phyloP scores from a whole-genome alignment of 2,113 vertebrate genomes.

The human (Homo sapiens) region GRCh38 chr13:110031501-110032000 shows the following conservation, averaged over 20 bases:
- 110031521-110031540: not conserved
- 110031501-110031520: not conserved
- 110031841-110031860: not conserved
- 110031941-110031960: not conserved
- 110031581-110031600: too few species aligned
- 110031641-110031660: not conserved
- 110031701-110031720: not conserved
- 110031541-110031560: not conserved
- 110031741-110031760: accelerated
- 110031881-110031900: not conserved
- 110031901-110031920: not conserved
- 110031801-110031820: not conserved
- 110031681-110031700: not conserved
- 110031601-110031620: too few species aligned
- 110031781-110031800: not conserved
- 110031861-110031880: not conserved
- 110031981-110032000: not conserved
- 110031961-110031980: not conserved
- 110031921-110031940: not conserved
- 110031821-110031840: not conserved
- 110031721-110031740: accelerated
- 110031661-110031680: not conserved
- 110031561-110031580: not conserved
- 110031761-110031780: not conserved
- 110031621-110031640: not conserved